Evolutionary conservation across 1,140 invertebrate species (phyloP), one percentile per base, ranked within the genome.

Genomic region (Plectrocnemia conspersa): DNA sequence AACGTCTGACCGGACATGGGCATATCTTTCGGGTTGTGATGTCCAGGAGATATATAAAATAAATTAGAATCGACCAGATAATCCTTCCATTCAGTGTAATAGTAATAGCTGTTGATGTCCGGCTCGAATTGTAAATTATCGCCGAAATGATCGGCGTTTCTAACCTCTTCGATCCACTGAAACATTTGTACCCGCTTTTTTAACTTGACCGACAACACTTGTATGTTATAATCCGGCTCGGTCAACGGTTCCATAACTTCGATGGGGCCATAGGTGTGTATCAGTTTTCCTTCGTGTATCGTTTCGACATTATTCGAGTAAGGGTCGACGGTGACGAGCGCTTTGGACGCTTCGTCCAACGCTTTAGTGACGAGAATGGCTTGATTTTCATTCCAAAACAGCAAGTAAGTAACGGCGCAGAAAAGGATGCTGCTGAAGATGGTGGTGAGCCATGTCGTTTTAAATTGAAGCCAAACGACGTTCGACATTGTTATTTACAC

Each of bases 151-250:
- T 64, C 52, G 16, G 33, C 22, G 24, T 56, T 56, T 27, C 48
- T 48, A 18, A 80, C 73, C 63, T 91, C 86, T 65, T 94, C 90
- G 36, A 91, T 79, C 91, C 91, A 94, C 66, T 94, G 91, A 67
- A 86, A 94, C 87, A 93, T 93, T 69, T 94, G 90, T 0, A 89
- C 88, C 56, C 83, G 75, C 38, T 86, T 79, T 59, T 83, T 83
- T 18, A 90, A 66, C 62, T 86, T 87, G 0, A 88, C 82, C 15
- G 86, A 82, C 46, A 81, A 75, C 4, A 91, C 79, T 63, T 85
- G 81, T 33, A 92, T 81, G 45, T 86, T 84, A 67, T 91, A 91
- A 54, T 86, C 82, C 13, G 82, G 81, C 68, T 93, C 90, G 6
- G 83, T 85, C 52, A 94, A 75, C 1, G 86, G 86, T 66, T 91